These are phyloP conservation scores for Lamellibrachia luymesi DNA, from an alignment of 1,140 invertebrate genomes.

Conservation along the genomic window DNA sequence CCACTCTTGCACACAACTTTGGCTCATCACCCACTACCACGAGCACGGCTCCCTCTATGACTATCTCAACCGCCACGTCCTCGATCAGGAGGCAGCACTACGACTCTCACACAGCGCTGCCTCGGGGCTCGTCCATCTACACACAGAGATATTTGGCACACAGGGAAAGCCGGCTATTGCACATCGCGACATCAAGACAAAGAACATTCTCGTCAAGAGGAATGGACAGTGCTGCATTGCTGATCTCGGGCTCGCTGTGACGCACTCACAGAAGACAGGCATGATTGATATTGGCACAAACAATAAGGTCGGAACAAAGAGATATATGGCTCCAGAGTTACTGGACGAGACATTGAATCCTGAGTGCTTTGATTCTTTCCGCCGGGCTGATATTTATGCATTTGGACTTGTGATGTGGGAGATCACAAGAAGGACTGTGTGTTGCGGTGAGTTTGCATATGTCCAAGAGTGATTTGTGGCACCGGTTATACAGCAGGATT, in stretches of 20 bases:
- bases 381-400: conserved; percentile 92
- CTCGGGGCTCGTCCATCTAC: conserved; percentile 81
- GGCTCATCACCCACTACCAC: conserved; percentile 91
- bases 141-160: conserved; percentile 54
- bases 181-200: conserved; percentile 92
- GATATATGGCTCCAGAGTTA: conserved; percentile 94
- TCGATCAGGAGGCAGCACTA: conserved; percentile 64
- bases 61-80: conserved; percentile 58
- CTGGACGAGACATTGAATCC: conserved; percentile 60
- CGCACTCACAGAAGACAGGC: conserved; percentile 58
- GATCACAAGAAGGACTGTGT: conserved; percentile 58
- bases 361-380: conserved; percentile 89
- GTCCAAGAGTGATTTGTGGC: not conserved
- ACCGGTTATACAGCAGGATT: not conserved
- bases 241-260: conserved; percentile 76
- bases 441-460: not conserved
- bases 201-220: conserved; percentile 92
- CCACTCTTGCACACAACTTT: conserved; percentile 70
- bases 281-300: conserved; percentile 92
- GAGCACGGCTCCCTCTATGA: conserved; percentile 89
- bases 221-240: conserved; percentile 90
- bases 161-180: conserved; percentile 91
- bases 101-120: conserved; percentile 88
- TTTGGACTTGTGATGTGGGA: conserved; percentile 94
- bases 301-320: conserved; percentile 89